Conservation (phyloP, 2,113 vertebrate species). For the Morone saxatilis region DNA sequence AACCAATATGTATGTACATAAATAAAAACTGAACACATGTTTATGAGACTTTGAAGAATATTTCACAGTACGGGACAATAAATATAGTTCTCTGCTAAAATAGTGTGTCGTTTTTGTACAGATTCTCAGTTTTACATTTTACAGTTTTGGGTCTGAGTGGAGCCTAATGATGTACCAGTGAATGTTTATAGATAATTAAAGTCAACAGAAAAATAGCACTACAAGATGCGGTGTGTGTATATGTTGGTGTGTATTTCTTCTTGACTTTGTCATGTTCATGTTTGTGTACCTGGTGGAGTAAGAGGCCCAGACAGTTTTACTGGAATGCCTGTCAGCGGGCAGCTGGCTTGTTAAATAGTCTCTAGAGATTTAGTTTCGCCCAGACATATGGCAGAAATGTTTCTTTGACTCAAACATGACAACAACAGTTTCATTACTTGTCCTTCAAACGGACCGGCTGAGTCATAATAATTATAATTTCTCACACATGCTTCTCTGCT, state of each 20-base stretch:
- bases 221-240: neutral
- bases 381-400: slow-evolving; percentile 40
- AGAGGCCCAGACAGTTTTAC: slow-evolving; percentile 56
- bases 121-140: neutral
- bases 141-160: neutral
- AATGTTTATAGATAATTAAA: neutral
- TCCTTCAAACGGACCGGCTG: slow-evolving; percentile 22
- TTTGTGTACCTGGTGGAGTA: slow-evolving; percentile 49
- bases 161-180: neutral
- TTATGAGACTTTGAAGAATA: neutral
- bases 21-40: neutral
- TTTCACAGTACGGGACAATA: neutral
- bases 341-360: slow-evolving; percentile 68
- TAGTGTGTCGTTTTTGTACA: neutral
- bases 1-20: neutral
- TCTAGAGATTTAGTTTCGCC: slow-evolving; percentile 19
- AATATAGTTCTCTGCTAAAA: neutral
- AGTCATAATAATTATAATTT: slow-evolving; percentile 34
- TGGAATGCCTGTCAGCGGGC: slow-evolving; percentile 62
- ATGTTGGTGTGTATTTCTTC: neutral
- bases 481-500: slow-evolving; percentile 30
- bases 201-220: neutral
- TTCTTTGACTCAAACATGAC: slow-evolving; percentile 13
- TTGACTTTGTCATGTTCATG: slow-evolving; percentile 28
- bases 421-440: slow-evolving; percentile 40